These are phyloP conservation scores for Bovichtus diacanthus DNA, from an alignment of 2,797 vertebrate species.

Conservation along the genomic window DNA sequence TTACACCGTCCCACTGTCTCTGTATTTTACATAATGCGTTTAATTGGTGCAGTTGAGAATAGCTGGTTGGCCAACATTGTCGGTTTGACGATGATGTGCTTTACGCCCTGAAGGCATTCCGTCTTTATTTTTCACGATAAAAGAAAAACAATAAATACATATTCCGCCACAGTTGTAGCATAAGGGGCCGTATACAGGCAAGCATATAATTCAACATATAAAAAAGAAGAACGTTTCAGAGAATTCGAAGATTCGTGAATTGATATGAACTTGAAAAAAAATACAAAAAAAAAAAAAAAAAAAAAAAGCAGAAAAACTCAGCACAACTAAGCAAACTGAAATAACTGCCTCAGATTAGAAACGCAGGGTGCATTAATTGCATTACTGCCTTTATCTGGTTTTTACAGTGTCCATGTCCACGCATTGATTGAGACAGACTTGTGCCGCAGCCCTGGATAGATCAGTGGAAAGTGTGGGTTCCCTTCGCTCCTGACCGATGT, in stretches of 20 bases:
- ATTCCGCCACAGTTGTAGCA: too few species aligned
- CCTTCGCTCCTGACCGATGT: constrained; percentile 60
- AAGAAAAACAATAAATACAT: background rate
- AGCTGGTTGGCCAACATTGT: background rate
- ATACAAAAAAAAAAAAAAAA: too few species aligned
- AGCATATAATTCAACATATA: background rate
- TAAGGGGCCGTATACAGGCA: too few species aligned
- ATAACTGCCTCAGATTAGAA: too few species aligned
- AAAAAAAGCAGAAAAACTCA: background rate
- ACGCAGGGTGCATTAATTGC: background rate
- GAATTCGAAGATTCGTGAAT: too few species aligned
- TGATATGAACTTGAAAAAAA: background rate
- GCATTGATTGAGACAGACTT: constrained; percentile 52
- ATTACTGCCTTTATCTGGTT: background rate
- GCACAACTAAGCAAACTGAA: background rate
- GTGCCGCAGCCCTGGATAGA: constrained; percentile 33
- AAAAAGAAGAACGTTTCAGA: background rate
- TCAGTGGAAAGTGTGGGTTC: constrained; percentile 53
- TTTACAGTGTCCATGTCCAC: constrained; percentile 1
- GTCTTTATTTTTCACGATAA: background rate
- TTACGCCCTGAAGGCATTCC: background rate
- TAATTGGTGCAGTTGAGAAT: background rate
- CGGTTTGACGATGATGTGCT: background rate
- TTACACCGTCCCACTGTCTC: background rate
- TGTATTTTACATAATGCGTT: background rate